Conservation (phyloP, 2,888 invertebrate species). For the Drosophila nr. fundita region DNA sequence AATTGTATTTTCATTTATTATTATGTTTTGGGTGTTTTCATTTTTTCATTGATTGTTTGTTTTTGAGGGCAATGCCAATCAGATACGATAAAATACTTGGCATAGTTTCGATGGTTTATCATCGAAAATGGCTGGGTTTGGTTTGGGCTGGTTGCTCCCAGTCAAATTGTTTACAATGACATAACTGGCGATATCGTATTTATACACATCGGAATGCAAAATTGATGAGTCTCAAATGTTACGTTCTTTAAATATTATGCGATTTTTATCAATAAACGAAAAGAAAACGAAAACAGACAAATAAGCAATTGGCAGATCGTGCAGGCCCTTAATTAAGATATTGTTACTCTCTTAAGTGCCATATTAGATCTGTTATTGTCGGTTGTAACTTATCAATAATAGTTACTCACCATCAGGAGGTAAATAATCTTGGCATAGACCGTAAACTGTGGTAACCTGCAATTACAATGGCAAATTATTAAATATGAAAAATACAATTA, state of each 20-base stretch:
- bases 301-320: slow-evolving; percentile 28
- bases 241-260: slow-evolving; percentile 32
- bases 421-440: slow-evolving; percentile 95
- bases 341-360: neutral
- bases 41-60: slow-evolving; percentile 29
- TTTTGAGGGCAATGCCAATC: slow-evolving; percentile 58
- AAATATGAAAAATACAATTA: slow-evolving; percentile 10
- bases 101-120: slow-evolving; percentile 56
- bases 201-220: slow-evolving; percentile 40
- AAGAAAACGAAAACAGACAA: neutral
- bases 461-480: slow-evolving; percentile 82
- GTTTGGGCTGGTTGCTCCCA: slow-evolving; percentile 27
- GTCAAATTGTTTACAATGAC: slow-evolving; percentile 47
- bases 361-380: neutral
- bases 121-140: slow-evolving; percentile 15
- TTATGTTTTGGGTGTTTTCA: slow-evolving; percentile 6
- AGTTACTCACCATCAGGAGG: slow-evolving; percentile 93
- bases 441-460: slow-evolving; percentile 96
- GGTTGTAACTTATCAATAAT: neutral
- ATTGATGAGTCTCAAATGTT: slow-evolving; percentile 21
- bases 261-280: slow-evolving; percentile 41
- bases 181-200: slow-evolving; percentile 42
- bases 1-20: slow-evolving; percentile 21
- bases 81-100: slow-evolving; percentile 65
- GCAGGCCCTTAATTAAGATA: slow-evolving; percentile 30